These are phyloP conservation scores for Hymenochirus boettgeri DNA, from an alignment of 2,113 vertebrate species.

Conservation along the genomic window DNA sequence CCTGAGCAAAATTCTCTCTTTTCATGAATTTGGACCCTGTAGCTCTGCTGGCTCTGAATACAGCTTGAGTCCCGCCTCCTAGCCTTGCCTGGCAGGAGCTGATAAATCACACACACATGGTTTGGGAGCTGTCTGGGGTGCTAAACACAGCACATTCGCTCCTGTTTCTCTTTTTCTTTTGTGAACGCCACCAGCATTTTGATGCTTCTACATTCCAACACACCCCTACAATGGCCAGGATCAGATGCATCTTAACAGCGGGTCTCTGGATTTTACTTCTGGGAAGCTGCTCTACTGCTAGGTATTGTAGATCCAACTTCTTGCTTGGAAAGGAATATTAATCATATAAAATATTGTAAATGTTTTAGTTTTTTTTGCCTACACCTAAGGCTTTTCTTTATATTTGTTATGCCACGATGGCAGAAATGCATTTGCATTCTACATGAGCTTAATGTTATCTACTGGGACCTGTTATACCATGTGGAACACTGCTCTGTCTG, in stretches of 20 bases:
- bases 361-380: too few relatives aligned
- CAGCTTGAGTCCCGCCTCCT: background rate
- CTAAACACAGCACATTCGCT: constrained; percentile 6
- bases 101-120: background rate
- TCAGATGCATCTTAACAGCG: constrained; percentile 57
- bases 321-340: too few relatives aligned
- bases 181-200: constrained; percentile 29
- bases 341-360: too few relatives aligned
- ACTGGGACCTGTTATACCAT: background rate
- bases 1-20: too few relatives aligned
- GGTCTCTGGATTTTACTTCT: constrained; percentile 70
- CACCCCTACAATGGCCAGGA: constrained; percentile 51
- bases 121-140: constrained; percentile 32
- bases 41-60: background rate
- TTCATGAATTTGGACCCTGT: background rate
- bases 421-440: background rate
- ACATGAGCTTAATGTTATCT: background rate
- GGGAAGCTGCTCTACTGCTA: constrained; percentile 69
- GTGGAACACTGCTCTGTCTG: background rate
- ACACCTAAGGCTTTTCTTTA: too few relatives aligned
- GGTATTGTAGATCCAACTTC: constrained; percentile 54
- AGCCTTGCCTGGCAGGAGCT: background rate
- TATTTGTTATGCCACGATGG: too few relatives aligned
- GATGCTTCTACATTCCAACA: constrained; percentile 27
- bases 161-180: background rate